Evolutionary conservation across 2,888 invertebrate species (phyloP).

Genomic region (Nephrocerus scutellatus): DNA sequence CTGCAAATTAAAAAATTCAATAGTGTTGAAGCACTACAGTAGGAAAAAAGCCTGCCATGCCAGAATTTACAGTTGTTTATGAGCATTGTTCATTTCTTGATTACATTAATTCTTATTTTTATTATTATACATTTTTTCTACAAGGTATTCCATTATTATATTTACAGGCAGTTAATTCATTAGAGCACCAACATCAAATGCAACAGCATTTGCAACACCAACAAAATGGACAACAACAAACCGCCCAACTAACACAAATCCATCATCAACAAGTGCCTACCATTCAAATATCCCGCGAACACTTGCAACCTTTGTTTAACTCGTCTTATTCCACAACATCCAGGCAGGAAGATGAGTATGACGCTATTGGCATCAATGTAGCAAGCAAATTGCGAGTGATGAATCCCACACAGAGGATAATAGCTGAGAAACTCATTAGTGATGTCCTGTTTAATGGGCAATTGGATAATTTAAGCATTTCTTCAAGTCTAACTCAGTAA

Average conservation of each 20-base stretch:
- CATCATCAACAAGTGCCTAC: conserved; percentile 39
- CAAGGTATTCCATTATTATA: no score
- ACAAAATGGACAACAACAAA: conserved; percentile 25
- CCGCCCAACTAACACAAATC: conserved; percentile 29
- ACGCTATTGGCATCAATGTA: conserved; percentile 45
- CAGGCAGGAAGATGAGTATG: conserved; percentile 41
- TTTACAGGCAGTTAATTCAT: conserved; percentile 39
- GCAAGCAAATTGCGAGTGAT: conserved; percentile 42
- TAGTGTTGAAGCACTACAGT: no score
- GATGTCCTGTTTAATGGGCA: conserved; percentile 45
- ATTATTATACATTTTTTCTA: no score
- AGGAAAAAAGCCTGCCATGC: no score
- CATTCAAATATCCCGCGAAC: conserved; percentile 43
- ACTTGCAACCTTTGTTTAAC: conserved; percentile 41
- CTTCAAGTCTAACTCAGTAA: conserved; percentile 39
- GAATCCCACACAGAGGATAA: conserved; percentile 43
- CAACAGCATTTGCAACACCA: conserved; percentile 40
- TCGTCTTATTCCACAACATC: conserved; percentile 34
- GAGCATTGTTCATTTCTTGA: no score
- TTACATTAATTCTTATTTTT: no score
- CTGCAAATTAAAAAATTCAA: no score
- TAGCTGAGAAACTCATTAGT: conserved; percentile 45
- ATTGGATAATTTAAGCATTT: conserved; percentile 39
- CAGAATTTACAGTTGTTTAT: no score
- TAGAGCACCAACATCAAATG: conserved; percentile 43